Evolutionary conservation across 2,797 vertebrate genomes (phyloP).

Genomic region (Sardinella longiceps): DNA sequence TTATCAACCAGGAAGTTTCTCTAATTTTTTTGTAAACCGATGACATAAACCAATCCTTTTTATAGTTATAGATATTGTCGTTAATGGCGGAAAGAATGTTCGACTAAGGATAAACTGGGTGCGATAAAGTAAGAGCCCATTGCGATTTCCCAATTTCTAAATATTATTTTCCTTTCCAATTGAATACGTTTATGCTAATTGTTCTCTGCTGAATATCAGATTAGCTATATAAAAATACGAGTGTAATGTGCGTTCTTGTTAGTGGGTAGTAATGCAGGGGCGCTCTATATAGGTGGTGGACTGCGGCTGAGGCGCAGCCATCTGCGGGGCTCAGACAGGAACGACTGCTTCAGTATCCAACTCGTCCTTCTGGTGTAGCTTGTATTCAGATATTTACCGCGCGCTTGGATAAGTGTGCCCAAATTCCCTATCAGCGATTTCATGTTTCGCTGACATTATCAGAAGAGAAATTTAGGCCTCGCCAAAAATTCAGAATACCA

Average conservation of each 20-base stretch:
- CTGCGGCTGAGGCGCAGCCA: background rate
- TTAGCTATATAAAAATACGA: background rate
- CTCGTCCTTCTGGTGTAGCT: background rate
- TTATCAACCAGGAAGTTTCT: slow-evolving; percentile 29
- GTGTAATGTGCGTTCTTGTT: background rate
- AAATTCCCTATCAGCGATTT: background rate
- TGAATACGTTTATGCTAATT: background rate
- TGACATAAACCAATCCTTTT: background rate
- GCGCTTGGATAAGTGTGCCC: background rate
- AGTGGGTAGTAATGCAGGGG: background rate
- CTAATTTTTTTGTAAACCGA: background rate
- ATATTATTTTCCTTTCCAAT: background rate
- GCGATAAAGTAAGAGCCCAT: background rate
- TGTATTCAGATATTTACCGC: background rate
- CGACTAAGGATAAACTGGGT: background rate
- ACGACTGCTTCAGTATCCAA: background rate
- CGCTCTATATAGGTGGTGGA: background rate
- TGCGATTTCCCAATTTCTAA: background rate
- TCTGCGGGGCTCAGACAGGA: background rate
- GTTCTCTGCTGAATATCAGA: background rate
- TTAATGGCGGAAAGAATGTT: slow-evolving; percentile 48
- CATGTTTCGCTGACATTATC: background rate
- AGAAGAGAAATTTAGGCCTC: background rate
- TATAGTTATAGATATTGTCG: slow-evolving; percentile 5
- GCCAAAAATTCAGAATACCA: background rate